phyloP scores from a whole-genome alignment of 2,888 invertebrate genomes.

The Epistrophe grossulariae region DNA sequence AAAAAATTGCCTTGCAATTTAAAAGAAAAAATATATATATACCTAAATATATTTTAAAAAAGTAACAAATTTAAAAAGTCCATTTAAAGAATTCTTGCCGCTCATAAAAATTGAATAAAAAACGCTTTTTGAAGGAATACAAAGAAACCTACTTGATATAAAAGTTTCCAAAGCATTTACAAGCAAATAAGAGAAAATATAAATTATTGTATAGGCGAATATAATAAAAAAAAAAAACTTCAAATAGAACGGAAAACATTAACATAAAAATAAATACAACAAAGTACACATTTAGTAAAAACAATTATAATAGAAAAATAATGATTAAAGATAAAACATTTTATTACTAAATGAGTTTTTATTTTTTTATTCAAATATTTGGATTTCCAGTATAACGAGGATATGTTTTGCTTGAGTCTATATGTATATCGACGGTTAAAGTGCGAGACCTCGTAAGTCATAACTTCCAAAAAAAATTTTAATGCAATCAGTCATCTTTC shows the following conservation, averaged over 20 bases:
- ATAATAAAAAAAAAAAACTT: slow-evolving; percentile 14
- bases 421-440: no score
- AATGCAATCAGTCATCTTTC: no score
- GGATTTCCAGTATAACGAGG: no score
- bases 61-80: slow-evolving; percentile 44
- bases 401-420: no score
- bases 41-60: slow-evolving; percentile 6
- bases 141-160: not conserved
- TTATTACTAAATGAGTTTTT: slow-evolving; percentile 50
- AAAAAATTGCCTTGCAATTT: slow-evolving; percentile 38
- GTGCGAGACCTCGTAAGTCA: no score
- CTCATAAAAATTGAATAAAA: slow-evolving; percentile 8
- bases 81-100: slow-evolving; percentile 66
- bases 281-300: slow-evolving; percentile 38
- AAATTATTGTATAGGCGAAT: slow-evolving; percentile 26
- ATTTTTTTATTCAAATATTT: not conserved
- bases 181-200: slow-evolving; percentile 38
- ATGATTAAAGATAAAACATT: slow-evolving; percentile 64
- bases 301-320: slow-evolving; percentile 42
- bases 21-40: not conserved
- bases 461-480: no score
- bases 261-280: slow-evolving; percentile 39
- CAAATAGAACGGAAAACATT: slow-evolving; percentile 33
- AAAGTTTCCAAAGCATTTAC: slow-evolving; percentile 62
- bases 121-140: slow-evolving; percentile 51